Conservation (phyloP, 2,797 vertebrate species). For the Heteromormyrus szaboi region DNA sequence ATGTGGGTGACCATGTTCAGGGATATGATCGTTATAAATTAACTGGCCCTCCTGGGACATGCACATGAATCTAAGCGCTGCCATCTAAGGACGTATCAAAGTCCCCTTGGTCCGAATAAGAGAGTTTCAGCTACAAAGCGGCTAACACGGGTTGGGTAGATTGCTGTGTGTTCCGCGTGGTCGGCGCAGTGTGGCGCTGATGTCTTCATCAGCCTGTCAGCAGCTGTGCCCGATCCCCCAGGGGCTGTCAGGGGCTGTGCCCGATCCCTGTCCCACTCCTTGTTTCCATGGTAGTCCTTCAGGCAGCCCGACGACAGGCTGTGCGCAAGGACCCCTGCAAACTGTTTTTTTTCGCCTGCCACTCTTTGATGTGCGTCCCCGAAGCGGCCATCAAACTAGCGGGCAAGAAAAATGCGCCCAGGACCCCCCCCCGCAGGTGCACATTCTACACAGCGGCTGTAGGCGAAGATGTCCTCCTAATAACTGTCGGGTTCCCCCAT, state of each 20-base stretch:
- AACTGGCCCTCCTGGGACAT: background rate
- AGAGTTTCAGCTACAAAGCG: slow-evolving; percentile 29
- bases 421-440: slow-evolving; percentile 49
- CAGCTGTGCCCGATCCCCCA: slow-evolving; percentile 59
- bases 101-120: slow-evolving; percentile 26
- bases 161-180: slow-evolving; percentile 47
- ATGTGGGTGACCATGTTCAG: background rate
- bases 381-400: slow-evolving; percentile 55
- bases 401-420: slow-evolving; percentile 38
- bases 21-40: background rate
- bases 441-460: slow-evolving; percentile 41
- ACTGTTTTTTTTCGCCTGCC: slow-evolving; percentile 61
- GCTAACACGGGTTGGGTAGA: slow-evolving; percentile 42
- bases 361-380: slow-evolving; percentile 60
- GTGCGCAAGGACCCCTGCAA: slow-evolving; percentile 56
- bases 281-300: slow-evolving; percentile 67
- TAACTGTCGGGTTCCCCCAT: slow-evolving; percentile 45
- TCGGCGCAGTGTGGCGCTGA: slow-evolving; percentile 67
- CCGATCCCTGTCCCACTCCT: slow-evolving; percentile 64
- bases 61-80: background rate
- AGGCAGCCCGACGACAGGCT: slow-evolving; percentile 58
- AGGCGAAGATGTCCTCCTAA: slow-evolving; percentile 55
- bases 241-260: slow-evolving; percentile 61
- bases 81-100: background rate
- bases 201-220: slow-evolving; percentile 71